Base-by-base conservation (phyloP, 2,113 vertebrate species). In the Natator depressus region DNA sequence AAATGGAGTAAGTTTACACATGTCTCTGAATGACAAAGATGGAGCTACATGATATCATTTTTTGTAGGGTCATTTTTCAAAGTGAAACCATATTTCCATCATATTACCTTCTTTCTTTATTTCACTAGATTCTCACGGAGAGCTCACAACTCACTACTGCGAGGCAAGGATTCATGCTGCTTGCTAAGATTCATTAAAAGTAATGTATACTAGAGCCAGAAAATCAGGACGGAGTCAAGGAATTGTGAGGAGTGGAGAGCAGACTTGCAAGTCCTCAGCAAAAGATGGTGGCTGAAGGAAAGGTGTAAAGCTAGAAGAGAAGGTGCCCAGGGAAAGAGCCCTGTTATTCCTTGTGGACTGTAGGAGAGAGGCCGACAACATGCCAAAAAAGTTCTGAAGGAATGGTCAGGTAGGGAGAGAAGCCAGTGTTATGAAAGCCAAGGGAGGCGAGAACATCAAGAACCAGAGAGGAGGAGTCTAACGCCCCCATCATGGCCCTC, bases 181-280 rank as follows among this genome's bases (percentile, higher is more conserved):
- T 85, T 95, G 85, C 69, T 86, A 47, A 0, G 46, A 16, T 65
- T n/a, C 81, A 72, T 55, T 57, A 83, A 90, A 5, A 3, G 50
- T 87, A 93, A 65, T 69, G 93, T 59, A 91, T 2, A 84, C 89
- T 91, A 89, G 25, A 90, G 86, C 46, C 27, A 86, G 80, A 90
- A 89, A 96, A 62, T 57, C 29, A 90, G 84, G n/a, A 72, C 19
- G 38, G 31, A 69, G 35, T 69, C 38, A 46, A 2, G 0, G 38
- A 88, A 24, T 69, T 65, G 78, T 80, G 4, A 69, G 69, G 88
- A 89, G 76, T 27, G 5, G 12, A 80, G 46, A 93, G 29, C 1
- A 80, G n/a, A 3, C 47, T 90, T 62, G 11, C 29, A 84, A 55
- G 11, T 42, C 93, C 50, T 84, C 80, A 82, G 47, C 47, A 87